Evolutionary conservation across 2,113 vertebrate species (phyloP).

Genomic region (Ameiurus melas): DNA sequence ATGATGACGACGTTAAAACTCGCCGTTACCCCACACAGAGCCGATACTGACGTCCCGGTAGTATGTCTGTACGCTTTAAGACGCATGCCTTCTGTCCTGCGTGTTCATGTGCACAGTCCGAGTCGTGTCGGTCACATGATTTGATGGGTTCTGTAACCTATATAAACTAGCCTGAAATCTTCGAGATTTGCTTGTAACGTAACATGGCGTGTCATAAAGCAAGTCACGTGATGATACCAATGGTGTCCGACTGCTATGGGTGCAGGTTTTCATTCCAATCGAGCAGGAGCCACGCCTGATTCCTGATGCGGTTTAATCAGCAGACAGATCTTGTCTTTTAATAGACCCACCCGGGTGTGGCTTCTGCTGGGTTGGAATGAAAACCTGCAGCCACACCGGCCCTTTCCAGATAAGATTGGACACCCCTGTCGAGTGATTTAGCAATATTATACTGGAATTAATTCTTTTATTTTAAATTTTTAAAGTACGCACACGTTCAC

Average conservation of each 20-base stretch:
- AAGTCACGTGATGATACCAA: neutral
- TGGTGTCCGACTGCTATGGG: too few species aligned
- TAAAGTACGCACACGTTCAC: too few species aligned
- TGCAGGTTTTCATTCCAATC: too few species aligned
- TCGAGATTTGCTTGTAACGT: neutral
- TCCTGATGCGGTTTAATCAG: too few species aligned
- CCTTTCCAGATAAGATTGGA: too few species aligned
- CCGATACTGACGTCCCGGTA: neutral
- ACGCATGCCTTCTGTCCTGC: neutral
- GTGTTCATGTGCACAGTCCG: neutral
- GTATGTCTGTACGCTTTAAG: neutral
- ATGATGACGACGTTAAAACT: neutral
- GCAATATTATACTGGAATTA: neutral
- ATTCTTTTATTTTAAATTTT: neutral
- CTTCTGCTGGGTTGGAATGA: too few species aligned
- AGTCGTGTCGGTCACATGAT: too few species aligned
- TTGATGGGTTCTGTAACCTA: neutral
- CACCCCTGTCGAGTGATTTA: neutral
- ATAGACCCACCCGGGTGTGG: too few species aligned
- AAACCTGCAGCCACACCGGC: too few species aligned
- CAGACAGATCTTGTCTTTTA: too few species aligned
- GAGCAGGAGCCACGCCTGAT: too few species aligned
- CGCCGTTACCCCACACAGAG: neutral
- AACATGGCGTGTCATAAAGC: neutral
- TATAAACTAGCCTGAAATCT: neutral